A percentile compares a stretch with the other conserved stretches of the same genome.
phyloP scores from a whole-genome alignment of 2,888 invertebrate species.

The Cantharis lateralis region DNA sequence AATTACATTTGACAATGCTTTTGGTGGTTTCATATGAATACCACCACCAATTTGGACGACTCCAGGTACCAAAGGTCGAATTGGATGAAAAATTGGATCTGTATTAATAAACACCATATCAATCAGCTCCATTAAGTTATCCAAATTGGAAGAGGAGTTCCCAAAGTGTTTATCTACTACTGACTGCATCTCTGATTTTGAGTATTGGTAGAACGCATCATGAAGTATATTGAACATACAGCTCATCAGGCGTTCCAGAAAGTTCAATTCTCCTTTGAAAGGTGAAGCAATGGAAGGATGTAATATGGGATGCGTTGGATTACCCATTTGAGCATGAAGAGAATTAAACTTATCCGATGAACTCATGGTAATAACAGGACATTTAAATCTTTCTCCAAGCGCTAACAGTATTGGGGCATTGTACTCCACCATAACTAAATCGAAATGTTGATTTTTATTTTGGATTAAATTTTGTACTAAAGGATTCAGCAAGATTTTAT shows the following conservation, averaged over 20 bases:
- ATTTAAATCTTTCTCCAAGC: neutral
- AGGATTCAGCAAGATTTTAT: neutral
- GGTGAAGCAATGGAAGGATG: neutral
- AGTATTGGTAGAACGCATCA: neutral
- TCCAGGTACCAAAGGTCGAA: slow-evolving; percentile 45
- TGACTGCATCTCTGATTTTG: neutral
- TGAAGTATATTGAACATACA: neutral
- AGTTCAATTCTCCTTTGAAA: neutral
- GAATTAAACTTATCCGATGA: neutral
- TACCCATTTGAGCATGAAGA: neutral
- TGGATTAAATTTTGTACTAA: neutral
- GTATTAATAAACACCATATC: slow-evolving; percentile 47
- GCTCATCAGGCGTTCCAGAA: neutral
- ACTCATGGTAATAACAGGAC: neutral
- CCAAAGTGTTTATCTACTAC: slow-evolving; percentile 42
- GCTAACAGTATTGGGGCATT: neutral
- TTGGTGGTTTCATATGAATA: slow-evolving; percentile 36
- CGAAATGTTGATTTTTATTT: neutral
- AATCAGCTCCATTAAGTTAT: slow-evolving; percentile 41
- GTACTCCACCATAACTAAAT: neutral
- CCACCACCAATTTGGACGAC: slow-evolving; percentile 45
- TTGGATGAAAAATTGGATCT: slow-evolving; percentile 45
- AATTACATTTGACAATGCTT: slow-evolving; percentile 34
- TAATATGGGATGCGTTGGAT: neutral
- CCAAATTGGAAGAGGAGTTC: slow-evolving; percentile 36